Evolutionary conservation across 2,113 vertebrate species (phyloP), one percentile per base, ranked within the genome.

Genomic region (Megaceryle maxima): DNA sequence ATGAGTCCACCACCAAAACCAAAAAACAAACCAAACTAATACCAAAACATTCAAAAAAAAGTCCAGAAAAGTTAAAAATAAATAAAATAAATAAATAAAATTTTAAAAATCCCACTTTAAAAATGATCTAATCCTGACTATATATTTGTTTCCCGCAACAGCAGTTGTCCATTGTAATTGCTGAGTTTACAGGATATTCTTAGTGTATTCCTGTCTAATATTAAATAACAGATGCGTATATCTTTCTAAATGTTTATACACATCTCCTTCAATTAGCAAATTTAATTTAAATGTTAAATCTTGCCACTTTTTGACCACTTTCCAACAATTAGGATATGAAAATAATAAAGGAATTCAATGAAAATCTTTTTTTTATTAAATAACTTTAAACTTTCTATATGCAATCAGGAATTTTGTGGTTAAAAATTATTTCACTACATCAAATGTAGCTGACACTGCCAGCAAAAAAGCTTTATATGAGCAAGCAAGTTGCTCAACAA

Each of bases 171-270:
- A 82, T 53, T 66, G 4, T 46, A 72, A 74, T 93, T 83, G 37
- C n/a, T 70, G 82, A 69, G n/a, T 87, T 93, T 91, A 93, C 87
- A 74, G 78, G 73, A 95, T 92, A 67, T 62, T 50, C 4, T 78
- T 87, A 44, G 13, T 66, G 18, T 90, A 48, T 82, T 91, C 35
- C 53, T 75, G 57, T 64, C 50, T 68, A 67, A 73, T 66, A 16
- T 57, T 70, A 51, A 72, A 43, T 63, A 81, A 79, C 22, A 57
- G 35, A 56, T 33, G 10, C 5, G 3, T 78, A 39, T 68, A 72
- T 91, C 48, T 90, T 77, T 81, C 11, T 33, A 17, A 46, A 77
- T 60, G 8, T 13, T 77, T 86, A 29, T 44, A 62, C 33, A 17
- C 2, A 18, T 56, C 20, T 76, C 26, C 86, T 91, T 79, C 62